Evolutionary conservation across 2,888 invertebrate species (phyloP), one percentile per base, ranked within the genome.

Genomic region (Dromius quadrimaculatus): DNA sequence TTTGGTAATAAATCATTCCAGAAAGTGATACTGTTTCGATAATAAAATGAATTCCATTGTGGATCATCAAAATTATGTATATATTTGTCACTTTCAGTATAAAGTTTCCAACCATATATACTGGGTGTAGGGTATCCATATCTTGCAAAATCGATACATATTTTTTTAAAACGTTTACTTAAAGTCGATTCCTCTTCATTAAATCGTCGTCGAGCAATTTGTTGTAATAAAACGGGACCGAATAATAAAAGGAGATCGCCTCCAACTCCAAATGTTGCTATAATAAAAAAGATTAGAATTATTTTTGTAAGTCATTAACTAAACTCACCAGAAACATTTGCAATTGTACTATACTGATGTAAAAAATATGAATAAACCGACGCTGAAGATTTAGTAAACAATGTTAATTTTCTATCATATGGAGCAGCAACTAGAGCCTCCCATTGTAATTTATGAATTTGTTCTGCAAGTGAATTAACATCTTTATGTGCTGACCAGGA

Each of bases 211-310:
- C 91, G 85, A 1, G 88, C 87, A 69, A 90, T 84, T 82, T 90
- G 89, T 74, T 89, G 88, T 77, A 89, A 86, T 36, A 90, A 78
- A 32, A 87, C 85, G 38, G 90, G 90, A 2, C 91, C 91, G 74
- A 91, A 83, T 20, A 91, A 79, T 28, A 90, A 83, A 6, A 90
- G 84, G 71, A 91, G 80, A 79, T 91, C 91, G 0, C 89, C 85
- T 2, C 90, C 88, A 74, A 90, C 89, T 0, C 87, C 85, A n/a
- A 89, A 61, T 47, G 32, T 62, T 15, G 36, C 61, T 62, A 38
- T 13, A 70, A 47, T 3, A 47, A 8, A 22, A 19, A 43, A 32
- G 20, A 36, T 32, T 57, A 47, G 8, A 32, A 34, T 32, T 2
- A 9, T 9, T n/a, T n/a, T 54, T 36, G 13, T 22, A 50, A 32